These are phyloP conservation scores for Myrmecobius fasciatus DNA, from an alignment of 2,113 vertebrate species.

Conservation along the genomic window DNA sequence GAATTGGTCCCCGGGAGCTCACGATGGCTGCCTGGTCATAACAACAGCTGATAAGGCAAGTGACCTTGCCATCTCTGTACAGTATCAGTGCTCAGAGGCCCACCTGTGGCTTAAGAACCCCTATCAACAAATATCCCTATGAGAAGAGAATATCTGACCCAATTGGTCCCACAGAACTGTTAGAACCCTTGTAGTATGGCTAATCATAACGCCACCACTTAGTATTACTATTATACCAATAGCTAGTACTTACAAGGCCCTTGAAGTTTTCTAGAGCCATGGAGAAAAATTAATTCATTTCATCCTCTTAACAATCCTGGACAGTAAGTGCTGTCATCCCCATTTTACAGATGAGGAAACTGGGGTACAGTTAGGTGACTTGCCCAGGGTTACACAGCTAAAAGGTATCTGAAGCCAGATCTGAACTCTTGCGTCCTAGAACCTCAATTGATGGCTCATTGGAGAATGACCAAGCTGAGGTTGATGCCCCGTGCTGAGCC, in stretches of 20 bases:
- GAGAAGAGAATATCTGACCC: not conserved
- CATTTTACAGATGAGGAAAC: not conserved
- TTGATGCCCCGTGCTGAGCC: not conserved
- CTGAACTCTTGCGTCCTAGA: not conserved
- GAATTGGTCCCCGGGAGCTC: too few relatives aligned
- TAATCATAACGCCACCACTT: not conserved
- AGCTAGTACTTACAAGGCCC: not conserved
- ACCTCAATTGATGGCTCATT: not conserved
- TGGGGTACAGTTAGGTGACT: not conserved
- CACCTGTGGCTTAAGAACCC: not conserved
- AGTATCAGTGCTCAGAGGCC: not conserved
- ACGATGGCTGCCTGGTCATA: not conserved
- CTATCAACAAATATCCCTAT: not conserved
- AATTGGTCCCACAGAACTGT: not conserved
- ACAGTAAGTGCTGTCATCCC: not conserved
- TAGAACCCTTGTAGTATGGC: not conserved
- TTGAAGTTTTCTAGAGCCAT: not conserved
- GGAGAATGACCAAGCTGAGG: not conserved
- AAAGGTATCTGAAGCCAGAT: not conserved
- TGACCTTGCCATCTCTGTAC: not conserved
- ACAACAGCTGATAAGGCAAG: not conserved
- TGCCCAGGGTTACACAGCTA: not conserved
- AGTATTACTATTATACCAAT: not conserved
- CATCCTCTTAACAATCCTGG: not conserved
- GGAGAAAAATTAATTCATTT: not conserved